Conservation (phyloP, 2,888 invertebrate genomes). For the Drosophila mimetica region DNA sequence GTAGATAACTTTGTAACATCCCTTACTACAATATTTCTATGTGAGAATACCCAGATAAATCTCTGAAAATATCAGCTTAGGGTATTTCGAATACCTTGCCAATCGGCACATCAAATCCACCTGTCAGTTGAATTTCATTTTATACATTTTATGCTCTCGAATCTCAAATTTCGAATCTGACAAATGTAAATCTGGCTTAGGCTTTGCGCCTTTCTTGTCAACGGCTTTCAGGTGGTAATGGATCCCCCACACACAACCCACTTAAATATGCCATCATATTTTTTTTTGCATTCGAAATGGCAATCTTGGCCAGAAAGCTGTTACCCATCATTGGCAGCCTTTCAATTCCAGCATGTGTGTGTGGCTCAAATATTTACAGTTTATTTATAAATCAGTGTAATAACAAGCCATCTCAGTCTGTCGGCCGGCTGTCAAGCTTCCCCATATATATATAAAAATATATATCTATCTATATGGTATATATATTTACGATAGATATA, state of each 20-base stretch:
- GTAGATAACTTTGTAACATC: too few relatives aligned
- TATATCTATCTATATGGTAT: conserved; percentile 13
- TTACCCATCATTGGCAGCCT: conserved; percentile 33
- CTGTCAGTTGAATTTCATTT: background rate
- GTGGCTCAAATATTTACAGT: conserved; percentile 73
- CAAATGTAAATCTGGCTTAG: background rate
- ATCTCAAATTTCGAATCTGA: background rate
- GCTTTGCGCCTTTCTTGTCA: conserved; percentile 2
- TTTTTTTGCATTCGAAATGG: conserved; percentile 44
- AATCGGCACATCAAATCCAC: background rate
- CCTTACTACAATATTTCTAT: too few relatives aligned
- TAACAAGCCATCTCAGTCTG: conserved; percentile 73
- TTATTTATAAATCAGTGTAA: conserved; percentile 79
- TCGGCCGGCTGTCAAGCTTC: conserved; percentile 59
- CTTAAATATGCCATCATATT: conserved; percentile 34
- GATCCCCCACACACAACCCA: background rate
- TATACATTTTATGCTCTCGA: background rate
- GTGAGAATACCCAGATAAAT: too few relatives aligned
- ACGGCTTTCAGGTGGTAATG: conserved; percentile 4
- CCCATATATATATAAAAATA: conserved; percentile 22
- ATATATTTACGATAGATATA: conserved; percentile 24
- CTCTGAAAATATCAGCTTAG: too few relatives aligned
- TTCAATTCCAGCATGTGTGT: conserved; percentile 46
- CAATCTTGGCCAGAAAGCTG: conserved; percentile 44
- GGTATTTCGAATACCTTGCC: background rate